Percentiles rank a stretch among this genome's conserved stretches.
Conservation (phyloP, 2,797 vertebrate species). For the Sus cebifrons region DNA sequence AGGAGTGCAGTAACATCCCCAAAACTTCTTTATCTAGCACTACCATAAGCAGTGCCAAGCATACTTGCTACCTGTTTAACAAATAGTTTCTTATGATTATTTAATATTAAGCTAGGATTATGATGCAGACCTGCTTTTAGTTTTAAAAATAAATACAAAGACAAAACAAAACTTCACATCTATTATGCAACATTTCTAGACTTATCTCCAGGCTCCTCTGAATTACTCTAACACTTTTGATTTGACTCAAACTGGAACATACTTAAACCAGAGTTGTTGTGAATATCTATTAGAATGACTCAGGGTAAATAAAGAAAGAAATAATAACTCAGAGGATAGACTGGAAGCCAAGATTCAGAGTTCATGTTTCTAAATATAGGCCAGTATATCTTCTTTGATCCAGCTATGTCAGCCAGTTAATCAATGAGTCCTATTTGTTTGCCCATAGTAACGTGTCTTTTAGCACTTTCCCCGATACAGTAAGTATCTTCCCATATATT, state of each 20-base stretch:
- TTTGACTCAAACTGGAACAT: neutral
- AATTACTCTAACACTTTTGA: constrained; percentile 33
- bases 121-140: neutral
- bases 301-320: constrained; percentile 24
- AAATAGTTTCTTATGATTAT: constrained; percentile 40
- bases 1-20: neutral
- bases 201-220: neutral
- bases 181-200: constrained; percentile 13
- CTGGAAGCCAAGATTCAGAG: neutral
- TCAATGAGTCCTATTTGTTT: constrained; percentile 6
- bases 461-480: neutral
- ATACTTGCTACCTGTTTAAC: constrained; percentile 40
- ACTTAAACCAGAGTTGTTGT: constrained; percentile 32
- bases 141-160: constrained; percentile 40
- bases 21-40: constrained; percentile 35
- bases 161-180: neutral
- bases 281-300: constrained; percentile 43
- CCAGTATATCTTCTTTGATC: neutral
- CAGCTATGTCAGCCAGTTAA: neutral
- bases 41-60: neutral
- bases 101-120: constrained; percentile 20
- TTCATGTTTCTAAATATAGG: constrained; percentile 37
- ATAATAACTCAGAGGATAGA: neutral
- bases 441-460: neutral
- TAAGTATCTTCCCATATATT: neutral